Evolutionary conservation across 2,888 invertebrate species (phyloP).

Genomic region (Subacronicta megacephala): DNA sequence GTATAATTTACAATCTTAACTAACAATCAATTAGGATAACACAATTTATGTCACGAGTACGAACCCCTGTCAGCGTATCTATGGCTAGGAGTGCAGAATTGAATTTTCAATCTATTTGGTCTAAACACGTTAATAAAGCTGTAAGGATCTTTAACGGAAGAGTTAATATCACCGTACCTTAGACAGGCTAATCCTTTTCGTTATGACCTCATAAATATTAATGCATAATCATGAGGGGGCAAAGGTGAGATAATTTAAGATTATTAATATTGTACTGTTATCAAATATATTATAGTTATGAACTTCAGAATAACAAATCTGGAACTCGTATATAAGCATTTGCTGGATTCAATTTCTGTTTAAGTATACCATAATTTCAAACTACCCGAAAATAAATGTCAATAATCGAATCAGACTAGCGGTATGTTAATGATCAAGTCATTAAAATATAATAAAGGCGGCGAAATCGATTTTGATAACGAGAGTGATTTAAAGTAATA

Average conservation of each 20-base stretch:
- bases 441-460: conserved; percentile 55
- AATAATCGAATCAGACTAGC: conserved; percentile 18
- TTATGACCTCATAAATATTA: conserved; percentile 57
- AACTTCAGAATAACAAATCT: too few relatives aligned
- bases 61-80: conserved; percentile 39
- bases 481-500: conserved; percentile 53
- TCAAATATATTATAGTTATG: too few relatives aligned
- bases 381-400: conserved; percentile 8
- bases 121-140: conserved; percentile 53
- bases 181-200: conserved; percentile 51
- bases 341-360: not conserved
- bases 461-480: conserved; percentile 52
- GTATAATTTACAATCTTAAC: conserved; percentile 43
- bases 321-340: not conserved
- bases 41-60: conserved; percentile 36
- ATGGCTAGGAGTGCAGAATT: conserved; percentile 30
- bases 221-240: conserved; percentile 42
- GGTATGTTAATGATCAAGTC: conserved; percentile 33
- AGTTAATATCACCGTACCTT: conserved; percentile 50
- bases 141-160: conserved; percentile 49
- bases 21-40: conserved; percentile 52
- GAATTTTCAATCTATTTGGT: conserved; percentile 56
- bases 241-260: conserved; percentile 27
- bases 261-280: conserved; percentile 22
- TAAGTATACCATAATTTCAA: conserved; percentile 3